phyloP scores from a whole-genome alignment of 2,113 vertebrate genomes.

The Nannospalax galili region DNA sequence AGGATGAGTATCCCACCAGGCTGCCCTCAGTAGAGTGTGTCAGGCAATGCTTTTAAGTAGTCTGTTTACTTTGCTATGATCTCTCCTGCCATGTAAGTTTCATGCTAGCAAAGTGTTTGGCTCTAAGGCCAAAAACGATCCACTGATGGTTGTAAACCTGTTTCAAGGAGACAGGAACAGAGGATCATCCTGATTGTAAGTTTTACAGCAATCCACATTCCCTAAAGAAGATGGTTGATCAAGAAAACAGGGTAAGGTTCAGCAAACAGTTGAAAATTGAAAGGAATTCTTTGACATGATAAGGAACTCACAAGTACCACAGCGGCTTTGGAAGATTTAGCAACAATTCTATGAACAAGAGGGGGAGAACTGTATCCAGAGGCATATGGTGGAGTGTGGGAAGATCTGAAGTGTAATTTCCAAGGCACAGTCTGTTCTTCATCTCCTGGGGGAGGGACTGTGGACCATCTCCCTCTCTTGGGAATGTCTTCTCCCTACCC shows the following conservation, averaged over 20 bases:
- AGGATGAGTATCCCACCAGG: neutral
- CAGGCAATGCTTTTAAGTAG: neutral
- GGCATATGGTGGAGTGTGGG: neutral
- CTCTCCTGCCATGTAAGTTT: neutral
- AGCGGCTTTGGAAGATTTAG: neutral
- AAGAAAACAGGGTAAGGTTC: neutral
- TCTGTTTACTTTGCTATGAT: neutral
- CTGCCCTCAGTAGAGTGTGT: neutral
- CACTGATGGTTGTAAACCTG: neutral
- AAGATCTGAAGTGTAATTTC: neutral
- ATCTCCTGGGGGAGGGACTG: neutral
- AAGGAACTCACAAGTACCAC: neutral
- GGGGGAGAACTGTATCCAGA: neutral
- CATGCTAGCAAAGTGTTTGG: neutral
- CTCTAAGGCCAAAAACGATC: neutral
- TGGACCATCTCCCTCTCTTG: accelerated
- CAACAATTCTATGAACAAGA: neutral
- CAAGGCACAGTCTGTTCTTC: neutral
- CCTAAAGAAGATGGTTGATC: neutral
- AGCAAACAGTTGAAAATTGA: neutral
- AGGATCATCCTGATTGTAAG: neutral
- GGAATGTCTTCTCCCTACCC: neutral
- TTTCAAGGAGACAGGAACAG: neutral
- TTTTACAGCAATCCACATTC: neutral
- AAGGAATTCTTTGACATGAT: neutral